Evolutionary conservation across 2,113 vertebrate species (phyloP).

Genomic region (Puntigrus tetrazona): DNA sequence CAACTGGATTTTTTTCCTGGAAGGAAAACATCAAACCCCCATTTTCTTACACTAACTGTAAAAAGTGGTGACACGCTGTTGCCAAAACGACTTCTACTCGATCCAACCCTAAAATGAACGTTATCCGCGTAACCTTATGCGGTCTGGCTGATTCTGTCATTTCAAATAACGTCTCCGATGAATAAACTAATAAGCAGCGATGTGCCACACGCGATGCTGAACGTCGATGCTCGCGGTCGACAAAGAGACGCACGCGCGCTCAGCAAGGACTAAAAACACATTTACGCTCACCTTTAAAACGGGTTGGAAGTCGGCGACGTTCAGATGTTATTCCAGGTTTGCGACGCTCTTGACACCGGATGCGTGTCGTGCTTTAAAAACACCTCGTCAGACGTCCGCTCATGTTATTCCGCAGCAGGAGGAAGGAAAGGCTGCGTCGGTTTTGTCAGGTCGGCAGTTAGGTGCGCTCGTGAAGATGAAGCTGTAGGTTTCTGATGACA

Average conservation of each 20-base stretch:
- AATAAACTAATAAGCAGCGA: background rate
- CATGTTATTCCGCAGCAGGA: slow-evolving; percentile 19
- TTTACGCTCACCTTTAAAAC: slow-evolving; percentile 25
- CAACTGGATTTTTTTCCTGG: background rate
- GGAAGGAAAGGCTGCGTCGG: background rate
- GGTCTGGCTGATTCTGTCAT: background rate
- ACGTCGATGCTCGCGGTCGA: background rate
- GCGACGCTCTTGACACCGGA: background rate
- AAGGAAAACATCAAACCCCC: background rate
- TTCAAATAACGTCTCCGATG: background rate
- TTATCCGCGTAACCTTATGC: background rate
- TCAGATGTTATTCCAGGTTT: slow-evolving; percentile 19
- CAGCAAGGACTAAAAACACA: background rate
- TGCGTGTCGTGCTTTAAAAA: slow-evolving; percentile 9
- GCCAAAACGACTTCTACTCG: background rate
- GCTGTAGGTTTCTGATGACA: slow-evolving; percentile 4
- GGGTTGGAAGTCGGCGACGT: background rate
- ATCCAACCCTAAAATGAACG: background rate
- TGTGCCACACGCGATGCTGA: background rate
- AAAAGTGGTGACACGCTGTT: background rate
- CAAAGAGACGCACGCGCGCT: background rate
- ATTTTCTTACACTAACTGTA: background rate
- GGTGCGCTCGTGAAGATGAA: background rate
- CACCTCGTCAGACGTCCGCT: background rate
- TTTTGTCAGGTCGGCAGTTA: background rate